Evolutionary conservation across 2,113 vertebrate genomes (phyloP).

Genomic region (Lophius piscatorius): DNA sequence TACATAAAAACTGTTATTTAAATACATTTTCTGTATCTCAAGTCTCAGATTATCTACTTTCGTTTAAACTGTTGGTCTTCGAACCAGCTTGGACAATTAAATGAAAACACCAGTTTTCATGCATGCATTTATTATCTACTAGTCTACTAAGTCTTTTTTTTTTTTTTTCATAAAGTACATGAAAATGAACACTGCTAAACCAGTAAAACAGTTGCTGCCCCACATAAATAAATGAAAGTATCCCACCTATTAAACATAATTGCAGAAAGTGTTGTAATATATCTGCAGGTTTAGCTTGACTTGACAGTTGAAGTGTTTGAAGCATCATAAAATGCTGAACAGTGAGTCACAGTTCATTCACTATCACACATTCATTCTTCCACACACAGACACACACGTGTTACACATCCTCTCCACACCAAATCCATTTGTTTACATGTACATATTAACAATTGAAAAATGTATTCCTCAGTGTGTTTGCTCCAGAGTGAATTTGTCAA

Average conservation of each 20-base stretch:
- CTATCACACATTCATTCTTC: not conserved
- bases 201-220: conserved; percentile 35
- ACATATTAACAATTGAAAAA: conserved; percentile 29
- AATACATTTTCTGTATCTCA: not conserved
- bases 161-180: conserved; percentile 56
- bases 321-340: conserved; percentile 16
- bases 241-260: not conserved
- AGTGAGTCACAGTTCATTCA: conserved; percentile 9
- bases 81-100: not conserved
- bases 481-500: conserved; percentile 26
- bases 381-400: conserved; percentile 12
- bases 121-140: conserved; percentile 68
- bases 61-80: no score
- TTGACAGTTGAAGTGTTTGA: conserved; percentile 9
- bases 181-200: conserved; percentile 43
- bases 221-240: conserved; percentile 39
- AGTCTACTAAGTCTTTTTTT: conserved; percentile 27
- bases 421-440: conserved; percentile 22
- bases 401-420: conserved; percentile 15
- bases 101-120: conserved; percentile 51
- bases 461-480: conserved; percentile 24
- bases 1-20: no score
- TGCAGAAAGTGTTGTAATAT: conserved; percentile 8
- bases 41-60: not conserved
- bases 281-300: conserved; percentile 24